Evolutionary conservation across 2,113 vertebrate genomes (phyloP).

Genomic region (Diadophis punctatus): DNA sequence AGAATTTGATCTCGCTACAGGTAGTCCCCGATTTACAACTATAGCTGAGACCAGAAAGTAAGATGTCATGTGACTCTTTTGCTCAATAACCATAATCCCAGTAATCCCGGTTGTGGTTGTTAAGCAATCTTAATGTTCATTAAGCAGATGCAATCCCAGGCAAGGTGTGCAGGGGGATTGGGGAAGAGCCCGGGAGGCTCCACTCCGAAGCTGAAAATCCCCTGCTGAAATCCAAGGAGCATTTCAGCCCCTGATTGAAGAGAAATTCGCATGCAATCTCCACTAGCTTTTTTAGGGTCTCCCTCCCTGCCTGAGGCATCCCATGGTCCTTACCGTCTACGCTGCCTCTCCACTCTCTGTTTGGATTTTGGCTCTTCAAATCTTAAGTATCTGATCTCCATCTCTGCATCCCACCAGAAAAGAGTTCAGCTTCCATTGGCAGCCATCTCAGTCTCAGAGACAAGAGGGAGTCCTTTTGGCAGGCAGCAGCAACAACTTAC

Average conservation of each 20-base stretch:
- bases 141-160: neutral
- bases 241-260: neutral
- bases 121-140: neutral
- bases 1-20: neutral
- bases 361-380: neutral
- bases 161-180: neutral
- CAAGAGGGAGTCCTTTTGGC: neutral
- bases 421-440: neutral
- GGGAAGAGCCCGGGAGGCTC: neutral
- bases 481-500: neutral
- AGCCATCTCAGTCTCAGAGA: neutral
- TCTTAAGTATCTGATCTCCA: neutral
- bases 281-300: neutral
- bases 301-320: neutral
- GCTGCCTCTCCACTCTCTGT: neutral
- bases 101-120: neutral
- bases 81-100: neutral
- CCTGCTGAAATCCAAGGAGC: neutral
- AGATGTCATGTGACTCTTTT: neutral
- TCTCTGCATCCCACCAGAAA: neutral
- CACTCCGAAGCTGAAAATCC: neutral
- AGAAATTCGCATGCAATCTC: neutral
- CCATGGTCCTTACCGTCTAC: neutral
- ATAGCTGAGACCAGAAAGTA: neutral
- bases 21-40: neutral